Conservation (phyloP, 1,140 invertebrate species). For the Drosophila mojavensis region DNA sequence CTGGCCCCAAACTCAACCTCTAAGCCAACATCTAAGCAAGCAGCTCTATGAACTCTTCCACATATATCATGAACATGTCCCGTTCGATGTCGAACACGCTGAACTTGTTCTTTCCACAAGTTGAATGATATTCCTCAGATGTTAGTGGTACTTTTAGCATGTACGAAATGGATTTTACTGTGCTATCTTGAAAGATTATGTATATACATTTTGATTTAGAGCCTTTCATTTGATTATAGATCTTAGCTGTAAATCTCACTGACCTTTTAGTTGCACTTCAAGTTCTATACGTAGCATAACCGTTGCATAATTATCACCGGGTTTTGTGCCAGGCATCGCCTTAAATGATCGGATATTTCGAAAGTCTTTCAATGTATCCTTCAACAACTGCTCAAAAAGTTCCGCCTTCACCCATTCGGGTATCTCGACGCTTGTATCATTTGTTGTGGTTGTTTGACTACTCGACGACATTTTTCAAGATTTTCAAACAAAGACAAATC, state of each 20-base stretch:
- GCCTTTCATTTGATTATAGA: background rate
- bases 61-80: conserved; percentile 56
- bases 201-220: background rate
- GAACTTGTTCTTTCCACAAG: conserved; percentile 15
- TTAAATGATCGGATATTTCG: conserved; percentile 61
- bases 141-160: conserved; percentile 65
- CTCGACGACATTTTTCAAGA: conserved; percentile 36
- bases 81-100: conserved; percentile 62
- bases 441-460: conserved; percentile 11
- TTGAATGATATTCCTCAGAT: conserved; percentile 32
- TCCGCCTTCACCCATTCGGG: conserved; percentile 84
- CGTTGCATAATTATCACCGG: conserved; percentile 75
- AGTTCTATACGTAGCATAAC: conserved; percentile 66
- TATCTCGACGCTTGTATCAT: background rate
- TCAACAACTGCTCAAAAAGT: conserved; percentile 83
- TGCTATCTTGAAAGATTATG: conserved; percentile 39
- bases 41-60: conserved; percentile 68
- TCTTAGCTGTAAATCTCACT: too few species aligned
- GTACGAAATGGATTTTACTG: conserved; percentile 35
- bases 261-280: conserved; percentile 60
- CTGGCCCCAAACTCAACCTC: conserved; percentile 68
- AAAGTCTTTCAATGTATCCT: conserved; percentile 61
- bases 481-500: background rate
- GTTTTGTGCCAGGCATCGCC: conserved; percentile 44
- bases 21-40: conserved; percentile 66